A percentile compares a stretch with the other conserved stretches of the same genome.
phyloP scores from a whole-genome alignment of 2,888 invertebrate species.

The Rotaria magnacalcarata region DNA sequence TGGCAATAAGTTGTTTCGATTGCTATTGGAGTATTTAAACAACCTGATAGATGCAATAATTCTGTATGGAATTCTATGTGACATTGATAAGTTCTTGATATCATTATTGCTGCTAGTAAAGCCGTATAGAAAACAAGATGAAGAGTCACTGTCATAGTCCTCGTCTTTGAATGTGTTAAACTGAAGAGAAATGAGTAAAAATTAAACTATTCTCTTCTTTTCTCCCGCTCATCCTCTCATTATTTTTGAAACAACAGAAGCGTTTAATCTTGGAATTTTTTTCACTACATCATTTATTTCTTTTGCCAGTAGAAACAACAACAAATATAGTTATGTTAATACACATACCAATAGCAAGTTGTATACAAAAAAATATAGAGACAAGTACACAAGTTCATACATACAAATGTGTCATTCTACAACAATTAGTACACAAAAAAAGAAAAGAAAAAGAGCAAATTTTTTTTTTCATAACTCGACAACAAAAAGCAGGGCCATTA shows the following conservation, averaged over 20 bases:
- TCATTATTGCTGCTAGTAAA: not conserved
- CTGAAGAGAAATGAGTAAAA: not conserved
- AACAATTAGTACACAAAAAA: not conserved
- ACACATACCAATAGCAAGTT: not conserved
- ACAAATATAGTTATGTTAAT: constrained; percentile 23
- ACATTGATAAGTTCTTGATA: not conserved
- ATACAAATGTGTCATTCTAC: constrained; percentile 14
- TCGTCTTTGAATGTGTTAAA: not conserved
- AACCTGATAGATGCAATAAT: not conserved
- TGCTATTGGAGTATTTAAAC: not conserved
- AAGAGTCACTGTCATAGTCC: not conserved
- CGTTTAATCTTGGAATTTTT: not conserved
- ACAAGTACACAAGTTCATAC: constrained; percentile 16
- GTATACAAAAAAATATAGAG: constrained; percentile 14
- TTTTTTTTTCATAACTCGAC: constrained; percentile 6
- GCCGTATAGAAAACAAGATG: not conserved
- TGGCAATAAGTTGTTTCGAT: not conserved
- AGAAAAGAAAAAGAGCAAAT: not conserved
- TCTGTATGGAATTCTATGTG: not conserved
- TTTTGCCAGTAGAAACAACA: constrained; percentile 16
- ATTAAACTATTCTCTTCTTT: not conserved
- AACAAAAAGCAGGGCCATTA: not conserved
- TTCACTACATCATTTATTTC: constrained; percentile 18
- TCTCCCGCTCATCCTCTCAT: not conserved
- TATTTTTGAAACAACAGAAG: not conserved